Percentiles rank a stretch among this genome's conserved stretches.
Conservation (phyloP, 2,888 invertebrate species). For the Octonoba sinensis region DNA sequence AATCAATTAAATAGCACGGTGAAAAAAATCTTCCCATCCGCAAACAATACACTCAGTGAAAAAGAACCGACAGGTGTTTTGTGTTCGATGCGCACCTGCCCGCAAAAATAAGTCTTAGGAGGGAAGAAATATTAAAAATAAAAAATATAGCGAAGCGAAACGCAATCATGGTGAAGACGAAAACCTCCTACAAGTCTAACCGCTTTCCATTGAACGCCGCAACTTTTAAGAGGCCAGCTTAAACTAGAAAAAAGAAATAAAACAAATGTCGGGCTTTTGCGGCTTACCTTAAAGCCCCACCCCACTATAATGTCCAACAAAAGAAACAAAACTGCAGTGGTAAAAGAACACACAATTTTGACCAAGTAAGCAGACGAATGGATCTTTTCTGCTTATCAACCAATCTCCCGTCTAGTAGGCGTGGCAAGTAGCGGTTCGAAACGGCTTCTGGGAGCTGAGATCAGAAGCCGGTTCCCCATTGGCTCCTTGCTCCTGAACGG, state of each 20-base stretch:
- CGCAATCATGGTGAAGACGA: slow-evolving; percentile 4
- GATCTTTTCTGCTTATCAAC: slow-evolving; percentile 26
- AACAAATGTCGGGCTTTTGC: slow-evolving; percentile 39
- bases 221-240: neutral
- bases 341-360: neutral
- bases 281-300: slow-evolving; percentile 50
- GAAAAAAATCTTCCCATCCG: neutral
- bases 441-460: slow-evolving; percentile 54
- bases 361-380: neutral
- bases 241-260: slow-evolving; percentile 11
- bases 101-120: neutral
- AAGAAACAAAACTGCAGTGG: neutral
- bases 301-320: slow-evolving; percentile 8
- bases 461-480: slow-evolving; percentile 54
- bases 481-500: slow-evolving; percentile 49
- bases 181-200: slow-evolving; percentile 44
- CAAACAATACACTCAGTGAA: slow-evolving; percentile 27
- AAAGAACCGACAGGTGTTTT: slow-evolving; percentile 56
- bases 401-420: slow-evolving; percentile 22
- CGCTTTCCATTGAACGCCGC: neutral
- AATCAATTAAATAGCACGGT: slow-evolving; percentile 7
- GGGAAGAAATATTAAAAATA: neutral
- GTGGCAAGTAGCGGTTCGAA: slow-evolving; percentile 59
- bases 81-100: slow-evolving; percentile 47
- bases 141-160: neutral